Percentiles rank a stretch among this genome's conserved stretches.
These are phyloP conservation scores for Drosophila colorata DNA, from an alignment of 2,888 invertebrate species.

Conservation along the genomic window DNA sequence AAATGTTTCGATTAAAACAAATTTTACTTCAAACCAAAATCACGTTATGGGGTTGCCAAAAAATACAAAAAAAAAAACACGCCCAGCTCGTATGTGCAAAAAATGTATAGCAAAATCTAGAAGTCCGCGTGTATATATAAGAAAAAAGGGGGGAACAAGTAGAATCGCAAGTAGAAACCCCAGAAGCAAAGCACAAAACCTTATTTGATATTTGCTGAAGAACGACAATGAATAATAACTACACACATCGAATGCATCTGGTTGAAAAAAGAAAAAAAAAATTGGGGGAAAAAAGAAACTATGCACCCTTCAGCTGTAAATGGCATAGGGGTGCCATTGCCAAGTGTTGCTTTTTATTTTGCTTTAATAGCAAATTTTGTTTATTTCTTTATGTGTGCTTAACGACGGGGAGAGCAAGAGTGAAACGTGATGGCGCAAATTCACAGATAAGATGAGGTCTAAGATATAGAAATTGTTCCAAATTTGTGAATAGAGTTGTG, in stretches of 20 bases:
- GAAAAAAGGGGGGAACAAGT: conserved; percentile 15
- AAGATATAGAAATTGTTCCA: not conserved
- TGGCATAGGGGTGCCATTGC: conserved; percentile 37
- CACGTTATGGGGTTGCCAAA: conserved; percentile 57
- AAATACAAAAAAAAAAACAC: conserved; percentile 44
- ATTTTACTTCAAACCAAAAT: conserved; percentile 31
- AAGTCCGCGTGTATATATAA: conserved; percentile 10
- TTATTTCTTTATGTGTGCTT: conserved; percentile 18
- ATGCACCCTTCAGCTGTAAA: conserved; percentile 21
- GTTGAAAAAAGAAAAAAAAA: conserved; percentile 50
- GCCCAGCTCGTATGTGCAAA: conserved; percentile 64
- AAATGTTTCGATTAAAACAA: conserved; percentile 78
- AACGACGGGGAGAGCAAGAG: not conserved
- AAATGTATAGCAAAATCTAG: conserved; percentile 25
- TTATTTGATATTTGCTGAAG: conserved; percentile 75
- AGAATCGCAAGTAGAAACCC: conserved; percentile 31
- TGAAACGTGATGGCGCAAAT: not conserved
- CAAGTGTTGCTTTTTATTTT: conserved; percentile 22
- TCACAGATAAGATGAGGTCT: not conserved
- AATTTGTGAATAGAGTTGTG: conserved; percentile 9
- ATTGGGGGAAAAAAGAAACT: not conserved
- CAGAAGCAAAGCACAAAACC: conserved; percentile 58
- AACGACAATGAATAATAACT: conserved; percentile 79
- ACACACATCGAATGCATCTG: conserved; percentile 70
- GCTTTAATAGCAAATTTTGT: conserved; percentile 25